Base-by-base conservation (phyloP, 2,888 invertebrate genomes). In the Lithophane ornitopus region DNA sequence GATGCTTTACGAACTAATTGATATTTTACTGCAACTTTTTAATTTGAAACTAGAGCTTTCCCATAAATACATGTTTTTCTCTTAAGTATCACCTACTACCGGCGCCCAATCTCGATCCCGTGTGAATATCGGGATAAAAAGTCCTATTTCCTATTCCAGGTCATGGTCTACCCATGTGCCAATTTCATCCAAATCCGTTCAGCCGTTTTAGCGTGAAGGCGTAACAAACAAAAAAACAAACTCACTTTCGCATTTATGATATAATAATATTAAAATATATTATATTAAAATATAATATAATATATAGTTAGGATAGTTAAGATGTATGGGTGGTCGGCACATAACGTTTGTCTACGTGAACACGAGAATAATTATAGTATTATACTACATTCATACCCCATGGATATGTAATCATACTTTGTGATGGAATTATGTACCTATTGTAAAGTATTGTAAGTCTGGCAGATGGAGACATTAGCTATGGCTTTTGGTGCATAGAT, bases 11-110 rank as follows among this genome's bases (percentile, higher is more conserved):
- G 12, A 22, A 54, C 34, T 79, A 58, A 71, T 79, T 69, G 46
- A 62, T 62, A 79, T 79, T 69, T 71, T 49, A 61, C 52, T 41
- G 26, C 39, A 16, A 70, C 68, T 49, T 14, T 71, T 69, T 28
- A 71, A 54, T 52, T 70, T 34, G 16, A 58, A 83, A 70, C 61
- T 49, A 34, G n/a, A 58, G 58, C 70, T 80, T 70, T 73, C 72
- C 44, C 59, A 54, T 63, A 73, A 73, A 68, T 73, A 19, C 16
- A 26, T 41, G 76, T 16, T 67, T 82, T 76, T 73, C 80, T 65
- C 70, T 67, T 68, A 72, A 75, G 72, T 44, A 14, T 26, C 56
- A 7, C 26, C 8, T 34, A 34, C 34, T 34, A 34, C 2, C 34
- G 1, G 34, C 3, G 34, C 34, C 34, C 34, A 2, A 3, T 34